Base-by-base conservation (phyloP, 2,888 invertebrate species). In the Apamea anceps region DNA sequence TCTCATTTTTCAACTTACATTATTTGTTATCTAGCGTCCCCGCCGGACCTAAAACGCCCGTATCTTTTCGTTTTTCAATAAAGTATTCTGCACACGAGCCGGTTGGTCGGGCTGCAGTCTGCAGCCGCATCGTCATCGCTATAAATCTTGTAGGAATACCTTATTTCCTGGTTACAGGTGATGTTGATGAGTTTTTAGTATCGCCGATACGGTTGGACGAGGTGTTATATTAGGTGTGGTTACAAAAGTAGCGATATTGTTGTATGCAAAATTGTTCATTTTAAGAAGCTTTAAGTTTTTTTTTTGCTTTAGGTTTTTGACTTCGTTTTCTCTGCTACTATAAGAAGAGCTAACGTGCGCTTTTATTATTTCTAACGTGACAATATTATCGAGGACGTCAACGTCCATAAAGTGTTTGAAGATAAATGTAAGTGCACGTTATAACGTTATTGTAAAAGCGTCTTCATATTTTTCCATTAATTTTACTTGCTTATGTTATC, bases 121-220 rank as follows among this genome's bases (percentile, higher is more conserved):
- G 81, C 79, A 86, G 75, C 77, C 76, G 74, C 81, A 77, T 13
- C 81, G 80, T 71, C 80, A 82, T 81, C 72, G 75, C 75, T 75
- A 78, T 91, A 88, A 88, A 90, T 90, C 90, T 88, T 76, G 54
- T 74, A 79, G 45, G 81, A 89, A 90, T 82, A 89, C 84, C 87
- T 90, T 82, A 92, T 91, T 89, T 90, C 85, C 85, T 18, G 37
- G 68, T 78, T 87, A 75, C 32, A 79, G 67, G 77, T 84, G 81
- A 83, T 85, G 83, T 83, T 87, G 87, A 91, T 91, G 87, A 84
- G 84, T 76, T 84, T 85, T 80, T 80, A 82, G 78, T 78, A 75
- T 62, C 70, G 45, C 62, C 51, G 77, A 79, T 80, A 82, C 37
- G 72, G 72, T 68, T 78, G 72, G 60, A 7, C 48, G 68, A 70